Percentiles rank a stretch among this genome's conserved stretches.
phyloP scores from a whole-genome alignment of 2,113 vertebrate genomes.

The Zosterops hypoxanthus region DNA sequence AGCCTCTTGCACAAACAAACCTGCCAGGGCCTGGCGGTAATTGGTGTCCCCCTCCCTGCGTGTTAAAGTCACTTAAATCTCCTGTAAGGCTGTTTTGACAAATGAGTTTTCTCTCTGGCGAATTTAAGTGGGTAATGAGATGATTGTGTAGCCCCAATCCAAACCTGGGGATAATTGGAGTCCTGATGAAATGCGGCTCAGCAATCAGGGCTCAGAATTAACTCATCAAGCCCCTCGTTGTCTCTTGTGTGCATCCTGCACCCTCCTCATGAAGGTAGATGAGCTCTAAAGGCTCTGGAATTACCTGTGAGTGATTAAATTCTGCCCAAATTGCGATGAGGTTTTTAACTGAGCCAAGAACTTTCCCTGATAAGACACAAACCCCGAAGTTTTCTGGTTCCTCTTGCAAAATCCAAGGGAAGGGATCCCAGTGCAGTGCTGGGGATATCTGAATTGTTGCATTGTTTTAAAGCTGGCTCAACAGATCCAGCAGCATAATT shows the following conservation, averaged over 20 bases:
- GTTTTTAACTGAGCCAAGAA: not conserved
- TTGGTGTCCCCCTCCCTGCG: not conserved
- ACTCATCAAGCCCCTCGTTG: not conserved
- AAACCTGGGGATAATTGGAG: not conserved
- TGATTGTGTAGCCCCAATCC: not conserved
- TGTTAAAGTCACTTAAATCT: not conserved
- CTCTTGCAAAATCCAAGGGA: not conserved
- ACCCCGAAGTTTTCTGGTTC: not conserved
- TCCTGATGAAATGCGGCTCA: not conserved
- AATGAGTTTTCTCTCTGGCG: not conserved
- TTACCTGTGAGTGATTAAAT: not conserved
- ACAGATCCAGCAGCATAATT: not conserved
- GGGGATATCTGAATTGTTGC: not conserved
- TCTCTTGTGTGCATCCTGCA: not conserved
- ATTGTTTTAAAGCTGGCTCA: constrained; percentile 5
- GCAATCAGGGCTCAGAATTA: not conserved
- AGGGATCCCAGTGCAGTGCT: not conserved
- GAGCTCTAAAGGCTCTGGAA: not conserved
- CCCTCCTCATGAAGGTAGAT: not conserved
- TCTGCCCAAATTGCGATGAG: not conserved
- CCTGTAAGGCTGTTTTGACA: not conserved
- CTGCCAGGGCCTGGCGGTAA: not conserved
- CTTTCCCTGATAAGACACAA: not conserved
- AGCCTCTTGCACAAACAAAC: not conserved
- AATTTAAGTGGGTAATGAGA: not conserved